Conservation (phyloP, 2,888 invertebrate species). For the Lymantria monacha region DNA sequence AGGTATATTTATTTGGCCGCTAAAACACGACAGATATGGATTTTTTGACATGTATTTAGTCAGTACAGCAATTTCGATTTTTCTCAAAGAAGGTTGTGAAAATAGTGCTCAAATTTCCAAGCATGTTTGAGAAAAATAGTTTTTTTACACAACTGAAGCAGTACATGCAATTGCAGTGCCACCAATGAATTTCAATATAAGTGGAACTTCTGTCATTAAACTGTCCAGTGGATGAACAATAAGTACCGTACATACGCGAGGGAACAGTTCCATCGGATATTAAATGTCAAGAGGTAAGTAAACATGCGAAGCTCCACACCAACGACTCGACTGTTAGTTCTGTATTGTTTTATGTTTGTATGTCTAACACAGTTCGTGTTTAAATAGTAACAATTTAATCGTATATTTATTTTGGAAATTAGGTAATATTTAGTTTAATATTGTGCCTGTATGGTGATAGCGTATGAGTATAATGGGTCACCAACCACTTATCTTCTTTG, state of each 20-base stretch:
- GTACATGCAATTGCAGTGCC: neutral
- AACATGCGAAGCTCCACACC: conserved; percentile 17
- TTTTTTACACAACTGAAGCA: no score
- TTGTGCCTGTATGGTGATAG: no score
- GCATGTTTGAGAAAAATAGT: no score
- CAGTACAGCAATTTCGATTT: no score
- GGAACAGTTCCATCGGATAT: conserved; percentile 30
- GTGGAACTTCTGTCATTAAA: conserved; percentile 10
- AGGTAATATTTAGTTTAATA: neutral
- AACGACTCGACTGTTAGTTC: conserved; percentile 19
- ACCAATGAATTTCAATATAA: neutral
- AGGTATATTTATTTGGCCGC: no score
- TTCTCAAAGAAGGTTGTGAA: no score
- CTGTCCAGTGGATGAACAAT: conserved; percentile 13
- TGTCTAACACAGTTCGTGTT: neutral
- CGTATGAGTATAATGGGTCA: no score
- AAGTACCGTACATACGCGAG: conserved; percentile 14
- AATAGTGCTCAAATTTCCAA: no score
- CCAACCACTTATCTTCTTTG: no score
- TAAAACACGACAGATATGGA: no score
- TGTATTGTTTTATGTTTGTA: conserved; percentile 9
- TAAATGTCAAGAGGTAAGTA: conserved; percentile 33
- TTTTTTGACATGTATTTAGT: no score
- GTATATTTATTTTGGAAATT: neutral
- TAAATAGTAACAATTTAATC: neutral